These are phyloP conservation scores for Denticeps clupeoides DNA, from an alignment of 2,797 vertebrate genomes.

Conservation along the genomic window DNA sequence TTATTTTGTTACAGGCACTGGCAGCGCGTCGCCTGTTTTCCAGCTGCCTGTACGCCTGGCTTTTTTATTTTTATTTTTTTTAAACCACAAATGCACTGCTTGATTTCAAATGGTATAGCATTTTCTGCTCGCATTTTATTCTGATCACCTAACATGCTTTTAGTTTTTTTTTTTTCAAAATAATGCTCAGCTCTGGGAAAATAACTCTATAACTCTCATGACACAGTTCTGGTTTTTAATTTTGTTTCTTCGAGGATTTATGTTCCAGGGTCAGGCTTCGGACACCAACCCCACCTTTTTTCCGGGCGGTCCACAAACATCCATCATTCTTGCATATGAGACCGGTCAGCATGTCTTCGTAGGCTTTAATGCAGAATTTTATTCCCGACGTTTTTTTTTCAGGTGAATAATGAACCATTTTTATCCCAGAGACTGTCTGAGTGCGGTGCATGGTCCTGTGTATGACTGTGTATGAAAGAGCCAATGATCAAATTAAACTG, in stretches of 20 bases:
- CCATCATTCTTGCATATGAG: constrained; percentile 3
- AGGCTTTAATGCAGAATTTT: constrained; percentile 6
- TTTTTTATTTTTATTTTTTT: neutral
- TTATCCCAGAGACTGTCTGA: no score
- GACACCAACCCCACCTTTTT: constrained; percentile 5
- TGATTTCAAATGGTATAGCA: constrained; percentile 3
- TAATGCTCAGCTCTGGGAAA: constrained; percentile 3
- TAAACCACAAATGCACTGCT: constrained; percentile 4
- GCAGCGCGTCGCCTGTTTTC: constrained; percentile 27
- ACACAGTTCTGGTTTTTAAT: constrained; percentile 22
- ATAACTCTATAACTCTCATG: neutral
- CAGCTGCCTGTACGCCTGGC: constrained; percentile 17
- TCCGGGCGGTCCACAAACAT: neutral
- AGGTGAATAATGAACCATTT: neutral
- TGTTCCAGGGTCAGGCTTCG: constrained; percentile 14
- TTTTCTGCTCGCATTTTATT: constrained; percentile 9
- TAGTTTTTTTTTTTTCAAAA: neutral
- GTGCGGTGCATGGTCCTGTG: no score
- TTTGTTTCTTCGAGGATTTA: constrained; percentile 9
- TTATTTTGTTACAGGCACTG: constrained; percentile 41
- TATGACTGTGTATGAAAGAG: no score
- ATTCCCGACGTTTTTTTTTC: neutral
- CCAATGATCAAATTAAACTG: no score
- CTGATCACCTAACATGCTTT: constrained; percentile 3
- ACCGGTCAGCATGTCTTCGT: neutral